Conservation (phyloP, 2,888 invertebrate genomes). For the Tortrix viridana region DNA sequence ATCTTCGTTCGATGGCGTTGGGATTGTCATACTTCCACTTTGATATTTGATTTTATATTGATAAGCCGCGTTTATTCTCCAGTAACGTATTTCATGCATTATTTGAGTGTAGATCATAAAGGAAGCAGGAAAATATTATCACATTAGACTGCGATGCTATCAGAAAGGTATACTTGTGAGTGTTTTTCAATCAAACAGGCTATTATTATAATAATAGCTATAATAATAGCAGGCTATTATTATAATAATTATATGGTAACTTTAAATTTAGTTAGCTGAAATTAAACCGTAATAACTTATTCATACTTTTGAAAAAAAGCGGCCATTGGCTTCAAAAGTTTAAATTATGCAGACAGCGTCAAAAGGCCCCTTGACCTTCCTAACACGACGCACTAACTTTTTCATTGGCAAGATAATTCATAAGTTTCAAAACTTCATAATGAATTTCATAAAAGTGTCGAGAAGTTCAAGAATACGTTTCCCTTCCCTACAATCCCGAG, state of each 20-base stretch:
- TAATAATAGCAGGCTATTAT: too few relatives aligned
- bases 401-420: constrained; percentile 28
- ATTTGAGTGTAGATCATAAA: too few relatives aligned
- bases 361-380: constrained; percentile 19
- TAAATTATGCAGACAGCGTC: constrained; percentile 16
- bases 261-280: background rate
- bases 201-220: too few relatives aligned
- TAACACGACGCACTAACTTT: constrained; percentile 1
- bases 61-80: background rate
- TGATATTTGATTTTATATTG: background rate
- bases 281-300: constrained; percentile 1
- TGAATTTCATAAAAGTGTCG: constrained; percentile 30
- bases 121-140: too few relatives aligned
- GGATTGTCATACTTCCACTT: background rate
- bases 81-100: too few relatives aligned
- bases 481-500: constrained; percentile 42
- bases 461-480: constrained; percentile 39
- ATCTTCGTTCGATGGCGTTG: constrained; percentile 12
- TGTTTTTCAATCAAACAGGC: too few relatives aligned
- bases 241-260: too few relatives aligned
- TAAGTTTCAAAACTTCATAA: constrained; percentile 28
- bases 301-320: background rate
- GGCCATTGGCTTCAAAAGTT: constrained; percentile 14
- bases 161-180: too few relatives aligned
- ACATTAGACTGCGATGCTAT: too few relatives aligned